Evolutionary conservation across 1,140 invertebrate species (phyloP).

Genomic region (Eurosta solidaginis): DNA sequence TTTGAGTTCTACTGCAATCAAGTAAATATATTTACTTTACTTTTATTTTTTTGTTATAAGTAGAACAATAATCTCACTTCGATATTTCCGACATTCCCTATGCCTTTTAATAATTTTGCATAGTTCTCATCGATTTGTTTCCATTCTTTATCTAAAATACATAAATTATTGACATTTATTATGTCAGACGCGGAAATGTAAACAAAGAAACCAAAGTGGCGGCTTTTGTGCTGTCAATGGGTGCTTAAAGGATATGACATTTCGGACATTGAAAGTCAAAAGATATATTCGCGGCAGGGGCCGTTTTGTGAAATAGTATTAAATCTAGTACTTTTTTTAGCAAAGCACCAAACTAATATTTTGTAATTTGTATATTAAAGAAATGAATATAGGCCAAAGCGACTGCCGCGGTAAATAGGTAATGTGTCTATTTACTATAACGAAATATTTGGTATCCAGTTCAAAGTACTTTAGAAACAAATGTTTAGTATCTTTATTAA

Average conservation of each 20-base stretch:
- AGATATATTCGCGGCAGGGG: neutral
- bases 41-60: constrained; percentile 11
- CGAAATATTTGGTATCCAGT: no score
- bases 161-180: constrained; percentile 20
- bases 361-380: no score
- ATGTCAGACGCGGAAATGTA: constrained; percentile 1
- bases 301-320: no score
- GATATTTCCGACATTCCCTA: neutral
- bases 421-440: no score
- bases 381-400: no score
- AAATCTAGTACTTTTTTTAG: no score
- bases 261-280: neutral
- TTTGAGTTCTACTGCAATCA: neutral
- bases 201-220: neutral
- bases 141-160: neutral
- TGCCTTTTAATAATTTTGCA: neutral
- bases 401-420: no score
- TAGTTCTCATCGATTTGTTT: neutral
- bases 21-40: neutral
- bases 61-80: neutral
- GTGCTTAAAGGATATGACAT: neutral
- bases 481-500: no score
- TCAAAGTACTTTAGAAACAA: no score
- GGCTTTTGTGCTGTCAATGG: neutral
- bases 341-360: no score